Percentiles rank a stretch among this genome's conserved stretches.
These are phyloP conservation scores for Dryococelus australis DNA, from an alignment of 2,888 invertebrate species.

Conservation along the genomic window DNA sequence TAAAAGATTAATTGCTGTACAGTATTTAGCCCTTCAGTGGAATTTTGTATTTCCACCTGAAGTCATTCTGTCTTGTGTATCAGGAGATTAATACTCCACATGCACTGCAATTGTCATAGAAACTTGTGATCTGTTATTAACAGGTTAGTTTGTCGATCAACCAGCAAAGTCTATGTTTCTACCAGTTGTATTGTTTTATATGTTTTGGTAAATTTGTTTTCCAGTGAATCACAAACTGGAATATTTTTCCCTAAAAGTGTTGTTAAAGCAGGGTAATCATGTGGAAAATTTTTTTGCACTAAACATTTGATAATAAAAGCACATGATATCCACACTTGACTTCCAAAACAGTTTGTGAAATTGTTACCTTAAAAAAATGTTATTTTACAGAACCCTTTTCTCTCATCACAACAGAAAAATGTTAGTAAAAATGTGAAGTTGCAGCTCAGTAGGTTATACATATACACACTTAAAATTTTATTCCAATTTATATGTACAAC, in stretches of 20 bases:
- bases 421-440: too few relatives aligned
- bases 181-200: not conserved
- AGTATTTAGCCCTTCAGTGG: not conserved
- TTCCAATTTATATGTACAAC: too few relatives aligned
- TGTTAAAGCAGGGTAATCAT: slow-evolving; percentile 7
- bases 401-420: not conserved
- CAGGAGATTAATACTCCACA: not conserved
- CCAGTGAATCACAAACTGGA: not conserved
- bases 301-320: not conserved
- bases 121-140: too few relatives aligned
- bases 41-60: not conserved
- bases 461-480: too few relatives aligned
- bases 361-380: not conserved
- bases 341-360: not conserved
- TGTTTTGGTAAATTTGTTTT: not conserved
- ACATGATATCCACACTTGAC: slow-evolving; percentile 7
- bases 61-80: not conserved
- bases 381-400: not conserved
- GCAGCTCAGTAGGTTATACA: too few relatives aligned
- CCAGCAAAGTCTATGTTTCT: not conserved
- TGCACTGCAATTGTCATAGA: not conserved
- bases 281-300: not conserved
- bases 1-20: slow-evolving; percentile 3
- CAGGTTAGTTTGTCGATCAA: not conserved
- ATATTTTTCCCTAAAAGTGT: not conserved